phyloP scores from a whole-genome alignment of 2,888 invertebrate genomes.

The Chromoteleia sp. region DNA sequence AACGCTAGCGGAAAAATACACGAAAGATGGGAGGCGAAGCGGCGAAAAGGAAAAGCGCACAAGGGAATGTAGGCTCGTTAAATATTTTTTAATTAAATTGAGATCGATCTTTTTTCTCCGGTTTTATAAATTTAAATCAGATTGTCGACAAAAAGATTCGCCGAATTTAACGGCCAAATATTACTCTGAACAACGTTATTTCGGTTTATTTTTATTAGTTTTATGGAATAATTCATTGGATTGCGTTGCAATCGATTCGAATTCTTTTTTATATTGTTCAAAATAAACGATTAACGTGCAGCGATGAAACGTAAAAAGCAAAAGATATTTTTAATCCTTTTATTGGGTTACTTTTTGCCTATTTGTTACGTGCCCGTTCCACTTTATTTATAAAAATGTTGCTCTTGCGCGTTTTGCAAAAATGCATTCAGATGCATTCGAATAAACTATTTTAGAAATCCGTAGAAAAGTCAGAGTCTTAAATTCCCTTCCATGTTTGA shows the following conservation, averaged over 20 bases:
- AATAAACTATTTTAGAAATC: conserved; percentile 1
- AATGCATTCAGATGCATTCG: too few species aligned
- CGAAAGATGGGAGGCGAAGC: conserved; percentile 7
- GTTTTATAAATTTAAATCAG: conserved; percentile 29
- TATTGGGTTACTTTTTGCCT: conserved; percentile 2
- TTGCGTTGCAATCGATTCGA: too few species aligned
- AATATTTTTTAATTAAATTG: conserved; percentile 81
- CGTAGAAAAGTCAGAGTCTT: conserved; percentile 5
- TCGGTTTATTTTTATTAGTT: conserved; percentile 7
- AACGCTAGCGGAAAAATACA: conserved; percentile 35
- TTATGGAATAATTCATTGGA: conserved; percentile 13
- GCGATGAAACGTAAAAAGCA: too few species aligned
- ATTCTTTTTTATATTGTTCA: conserved; percentile 3
- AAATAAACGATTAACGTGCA: conserved; percentile 2
- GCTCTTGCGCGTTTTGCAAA: too few species aligned
- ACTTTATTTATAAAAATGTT: not conserved
- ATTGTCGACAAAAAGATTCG: conserved; percentile 3
- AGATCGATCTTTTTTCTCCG: conserved; percentile 71
- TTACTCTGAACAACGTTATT: not conserved
- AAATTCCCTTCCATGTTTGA: conserved; percentile 41
- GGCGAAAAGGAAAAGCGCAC: conserved; percentile 16
- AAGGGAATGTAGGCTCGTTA: conserved; percentile 71
- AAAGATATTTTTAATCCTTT: not conserved
- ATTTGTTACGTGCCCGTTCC: not conserved
- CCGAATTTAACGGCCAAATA: not conserved